Base-by-base conservation (phyloP, 2,888 invertebrate genomes). In the Metellina segmentata region DNA sequence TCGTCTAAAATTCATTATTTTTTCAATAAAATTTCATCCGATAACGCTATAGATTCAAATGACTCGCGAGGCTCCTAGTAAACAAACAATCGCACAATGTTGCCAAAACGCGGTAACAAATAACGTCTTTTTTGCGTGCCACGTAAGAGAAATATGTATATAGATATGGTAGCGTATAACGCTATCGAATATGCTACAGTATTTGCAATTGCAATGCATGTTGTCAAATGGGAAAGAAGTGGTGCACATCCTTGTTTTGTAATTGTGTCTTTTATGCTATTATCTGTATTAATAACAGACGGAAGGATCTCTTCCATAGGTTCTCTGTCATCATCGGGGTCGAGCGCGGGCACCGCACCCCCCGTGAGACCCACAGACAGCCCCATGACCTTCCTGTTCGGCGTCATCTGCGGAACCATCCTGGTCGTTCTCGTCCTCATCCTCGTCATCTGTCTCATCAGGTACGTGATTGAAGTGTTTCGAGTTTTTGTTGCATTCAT, bases 361-460 rank as follows among this genome's bases (percentile, higher is more conserved):
- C 87, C 92, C 52, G 89, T 90, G 13, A 51, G 86, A 8, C 89
- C 93, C 53, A 79, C 91, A 8, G 93, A 93, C 61, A 90, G 92
- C 85, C 92, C 92, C 81, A 88, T 92, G 87, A 89, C 93, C 8
- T 94, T 95, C 85, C 94, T 95, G 53, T 94, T 97, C 72, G 97
- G 97, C 95, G 96, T 97, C 92, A 95, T 97, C 34, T 96, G 96
- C 91, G 96, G 96, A 81, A 94, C 97, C n/a, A 96, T 97, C 91
- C 95, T 97, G 51, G 95, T 97, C 9, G 96, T 96, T 16, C 94
- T 97, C 51, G 95, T 97, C 71, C 95, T 97, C 19, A 94, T 97
- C 70, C 95, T 96, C 4, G 96, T 96, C 6, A 95, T 97, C 19
- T 93, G 92, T 71, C 95, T 97, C 88, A 95, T 97, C 93, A 96